Percentiles rank a stretch among this genome's conserved stretches.
These are phyloP conservation scores for Pammene aurita DNA, from an alignment of 2,888 invertebrate species.

Conservation along the genomic window DNA sequence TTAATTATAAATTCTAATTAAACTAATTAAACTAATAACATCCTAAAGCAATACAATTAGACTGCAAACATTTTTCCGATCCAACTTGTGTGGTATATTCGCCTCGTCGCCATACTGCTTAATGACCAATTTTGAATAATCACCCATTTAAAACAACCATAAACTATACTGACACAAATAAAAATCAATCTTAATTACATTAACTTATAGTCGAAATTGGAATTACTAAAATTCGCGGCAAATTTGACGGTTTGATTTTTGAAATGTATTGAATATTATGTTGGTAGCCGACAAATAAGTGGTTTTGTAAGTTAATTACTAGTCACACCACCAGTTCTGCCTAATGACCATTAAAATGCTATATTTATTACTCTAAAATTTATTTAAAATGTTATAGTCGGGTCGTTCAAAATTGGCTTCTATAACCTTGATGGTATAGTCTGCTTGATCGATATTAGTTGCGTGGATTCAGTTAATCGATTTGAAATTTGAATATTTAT, in stretches of 20 bases:
- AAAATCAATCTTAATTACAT: constrained; percentile 1
- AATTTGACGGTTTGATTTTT: constrained; percentile 4
- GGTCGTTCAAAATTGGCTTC: background rate
- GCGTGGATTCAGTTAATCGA: constrained; percentile 34
- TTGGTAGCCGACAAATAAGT: constrained; percentile 23
- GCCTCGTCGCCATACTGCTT: constrained; percentile 2
- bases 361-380: constrained; percentile 32
- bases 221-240: background rate
- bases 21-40: background rate
- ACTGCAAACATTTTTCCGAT: background rate
- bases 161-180: constrained; percentile 3
- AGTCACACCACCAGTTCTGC: constrained; percentile 10
- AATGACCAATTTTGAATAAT: constrained; percentile 37
- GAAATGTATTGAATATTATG: constrained; percentile 27
- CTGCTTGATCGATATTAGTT: background rate
- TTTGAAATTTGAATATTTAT: constrained; percentile 37
- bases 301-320: constrained; percentile 27
- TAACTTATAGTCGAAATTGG: background rate
- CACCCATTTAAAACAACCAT: constrained; percentile 15
- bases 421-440: constrained; percentile 10
- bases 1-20: too few relatives aligned
- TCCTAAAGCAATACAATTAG: constrained; percentile 11
- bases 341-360: constrained; percentile 30
- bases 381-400: background rate
- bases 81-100: constrained; percentile 24